phyloP scores from a whole-genome alignment of 2,888 invertebrate genomes.

The Rosalia funebris region DNA sequence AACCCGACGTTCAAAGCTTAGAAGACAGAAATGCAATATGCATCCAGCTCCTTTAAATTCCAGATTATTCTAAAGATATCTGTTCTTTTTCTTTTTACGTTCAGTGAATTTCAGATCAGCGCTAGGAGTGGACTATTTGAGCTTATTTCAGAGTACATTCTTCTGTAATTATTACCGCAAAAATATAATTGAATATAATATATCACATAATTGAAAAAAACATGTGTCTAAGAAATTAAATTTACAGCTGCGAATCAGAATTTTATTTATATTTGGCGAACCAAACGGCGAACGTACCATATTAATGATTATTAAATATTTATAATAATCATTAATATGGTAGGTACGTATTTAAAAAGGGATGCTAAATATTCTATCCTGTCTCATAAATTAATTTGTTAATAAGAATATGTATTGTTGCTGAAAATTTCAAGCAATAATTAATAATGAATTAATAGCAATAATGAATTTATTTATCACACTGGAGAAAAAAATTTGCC shows the following conservation, averaged over 20 bases:
- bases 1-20: background rate
- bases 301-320: too few relatives aligned
- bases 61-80: conserved; percentile 22
- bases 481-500: too few relatives aligned
- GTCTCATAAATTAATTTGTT: too few relatives aligned
- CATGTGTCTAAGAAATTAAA: background rate
- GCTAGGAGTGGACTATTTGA: conserved; percentile 2
- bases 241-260: background rate
- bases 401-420: too few relatives aligned
- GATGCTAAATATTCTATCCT: too few relatives aligned
- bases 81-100: conserved; percentile 5
- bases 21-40: conserved; percentile 10
- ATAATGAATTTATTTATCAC: too few relatives aligned
- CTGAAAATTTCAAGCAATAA: too few relatives aligned
- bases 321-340: too few relatives aligned
- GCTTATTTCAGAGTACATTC: conserved; percentile 1
- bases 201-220: background rate
- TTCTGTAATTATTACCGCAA: background rate
- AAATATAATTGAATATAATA: background rate
- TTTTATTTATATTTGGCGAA: background rate
- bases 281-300: too few relatives aligned
- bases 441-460: too few relatives aligned
- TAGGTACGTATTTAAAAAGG: too few relatives aligned
- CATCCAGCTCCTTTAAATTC: conserved; percentile 22
- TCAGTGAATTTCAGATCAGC: background rate